Base-by-base conservation (phyloP, 2,888 invertebrate species). In the Ferdinandea cuprea region DNA sequence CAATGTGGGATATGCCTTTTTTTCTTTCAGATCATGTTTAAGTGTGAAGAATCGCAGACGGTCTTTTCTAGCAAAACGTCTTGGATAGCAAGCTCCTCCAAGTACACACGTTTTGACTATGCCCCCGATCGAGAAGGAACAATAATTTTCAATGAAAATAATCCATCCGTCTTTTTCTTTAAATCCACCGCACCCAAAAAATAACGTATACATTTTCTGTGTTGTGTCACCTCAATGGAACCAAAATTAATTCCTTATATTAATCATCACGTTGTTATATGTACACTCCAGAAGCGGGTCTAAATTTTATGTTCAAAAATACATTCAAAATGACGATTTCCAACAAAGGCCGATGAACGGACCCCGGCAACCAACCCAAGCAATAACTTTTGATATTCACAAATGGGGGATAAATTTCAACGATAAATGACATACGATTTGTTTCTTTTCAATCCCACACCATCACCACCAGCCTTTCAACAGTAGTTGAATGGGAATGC, bases 401-500 rank as follows among this genome's bases (percentile, higher is more conserved):
- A 77, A 83, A 83, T 77, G 77, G 56, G 66, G 83, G 83, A 72
- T 73, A 56, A 40, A 68, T 56, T 83, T 72, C 56, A 63, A 66
- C 35, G 59, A 77, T 63, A 72, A 83, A 83, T 68, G 68, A 72
- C 59, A 68, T 17, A 30, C 66, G 42, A 83, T 83, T 83, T 72
- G 72, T 83, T 83, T 78, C 63, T 63, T 56, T 72, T 73, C 63
- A 63, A 30, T 52, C 30, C 74, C 48, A 21, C 9, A 1, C 52
- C 40, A 21, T 46, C 21, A 37, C 30, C 32, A 21, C 52, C 13
- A 48, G 50, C 65, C 8, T 69, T 63, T 58, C 28, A 58, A 46
- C 59, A 71, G 28, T 46, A 54, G 32, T 37, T 59, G 44, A n/a
- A 19, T 19, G 9, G 5, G 17, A 58, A 54, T 13, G 65, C 58